phyloP scores from a whole-genome alignment of 2,113 vertebrate genomes.

The Prinia subflava region DNA sequence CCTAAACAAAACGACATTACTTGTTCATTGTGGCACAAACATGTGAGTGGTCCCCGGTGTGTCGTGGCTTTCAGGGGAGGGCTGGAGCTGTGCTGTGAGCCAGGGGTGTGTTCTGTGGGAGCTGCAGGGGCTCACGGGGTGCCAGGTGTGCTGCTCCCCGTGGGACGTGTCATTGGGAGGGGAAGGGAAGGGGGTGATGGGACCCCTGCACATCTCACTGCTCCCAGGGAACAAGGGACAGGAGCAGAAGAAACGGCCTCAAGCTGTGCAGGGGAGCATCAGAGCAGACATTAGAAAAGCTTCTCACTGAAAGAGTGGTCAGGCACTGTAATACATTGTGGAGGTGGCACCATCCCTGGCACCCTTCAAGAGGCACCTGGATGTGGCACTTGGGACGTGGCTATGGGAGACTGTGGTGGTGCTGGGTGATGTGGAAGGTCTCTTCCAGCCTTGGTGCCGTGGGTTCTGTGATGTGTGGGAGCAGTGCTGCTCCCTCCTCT shows the following conservation, averaged over 20 bases:
- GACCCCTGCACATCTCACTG: not conserved
- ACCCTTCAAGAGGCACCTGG: accelerated
- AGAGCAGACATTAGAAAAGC: accelerated
- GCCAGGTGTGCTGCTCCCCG: not conserved
- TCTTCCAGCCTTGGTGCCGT: not conserved
- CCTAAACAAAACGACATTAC: not conserved
- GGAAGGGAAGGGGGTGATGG: not conserved
- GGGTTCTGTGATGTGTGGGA: not conserved
- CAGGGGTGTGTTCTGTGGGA: not conserved
- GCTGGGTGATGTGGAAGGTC: not conserved
- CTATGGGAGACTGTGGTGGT: accelerated
- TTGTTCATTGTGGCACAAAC: not conserved
- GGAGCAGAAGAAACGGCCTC: not conserved
- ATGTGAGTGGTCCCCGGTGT: not conserved
- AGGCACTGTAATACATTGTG: accelerated
- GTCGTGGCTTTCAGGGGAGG: not conserved
- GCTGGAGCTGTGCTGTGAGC: slow-evolving; percentile 1
- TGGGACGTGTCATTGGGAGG: not conserved
- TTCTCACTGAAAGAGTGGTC: accelerated
- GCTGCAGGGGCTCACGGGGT: not conserved
- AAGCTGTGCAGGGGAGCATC: not conserved
- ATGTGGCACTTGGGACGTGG: not conserved
- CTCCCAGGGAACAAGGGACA: not conserved
- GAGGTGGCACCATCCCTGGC: not conserved
- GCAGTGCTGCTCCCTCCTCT: not conserved